A percentile compares a stretch with the other conserved stretches of the same genome.
phyloP scores from a whole-genome alignment of 2,888 invertebrate genomes.

The Epinotia bilunana region DNA sequence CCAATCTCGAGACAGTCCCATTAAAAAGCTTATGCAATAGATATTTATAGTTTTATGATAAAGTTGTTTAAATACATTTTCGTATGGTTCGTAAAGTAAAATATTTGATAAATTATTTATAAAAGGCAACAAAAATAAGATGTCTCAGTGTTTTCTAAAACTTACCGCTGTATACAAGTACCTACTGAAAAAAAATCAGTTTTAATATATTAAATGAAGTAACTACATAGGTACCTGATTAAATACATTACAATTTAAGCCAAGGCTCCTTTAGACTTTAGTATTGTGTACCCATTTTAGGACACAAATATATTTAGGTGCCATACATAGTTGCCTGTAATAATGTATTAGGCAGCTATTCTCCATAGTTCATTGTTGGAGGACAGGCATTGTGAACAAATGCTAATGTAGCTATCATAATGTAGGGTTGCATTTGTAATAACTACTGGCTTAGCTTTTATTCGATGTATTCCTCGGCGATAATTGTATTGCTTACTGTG shows the following conservation, averaged over 20 bases:
- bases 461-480: constrained; percentile 33
- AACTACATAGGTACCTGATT: neutral
- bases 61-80: neutral
- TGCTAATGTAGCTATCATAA: constrained; percentile 60
- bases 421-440: constrained; percentile 42
- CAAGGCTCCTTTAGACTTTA: constrained; percentile 6
- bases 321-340: constrained; percentile 12
- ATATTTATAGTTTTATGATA: no score
- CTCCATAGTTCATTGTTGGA: constrained; percentile 47
- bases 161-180: neutral
- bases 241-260: neutral
- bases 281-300: constrained; percentile 13
- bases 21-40: no score
- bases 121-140: neutral
- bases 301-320: constrained; percentile 29
- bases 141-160: neutral
- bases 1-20: no score
- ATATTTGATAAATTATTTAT: neutral
- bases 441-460: constrained; percentile 18
- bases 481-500: constrained; percentile 27
- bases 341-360: constrained; percentile 36
- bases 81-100: neutral
- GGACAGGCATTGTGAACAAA: constrained; percentile 61
- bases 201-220: constrained; percentile 5
- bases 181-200: neutral